Base-by-base conservation (phyloP, 2,113 vertebrate species). In the Labrus mixtus region DNA sequence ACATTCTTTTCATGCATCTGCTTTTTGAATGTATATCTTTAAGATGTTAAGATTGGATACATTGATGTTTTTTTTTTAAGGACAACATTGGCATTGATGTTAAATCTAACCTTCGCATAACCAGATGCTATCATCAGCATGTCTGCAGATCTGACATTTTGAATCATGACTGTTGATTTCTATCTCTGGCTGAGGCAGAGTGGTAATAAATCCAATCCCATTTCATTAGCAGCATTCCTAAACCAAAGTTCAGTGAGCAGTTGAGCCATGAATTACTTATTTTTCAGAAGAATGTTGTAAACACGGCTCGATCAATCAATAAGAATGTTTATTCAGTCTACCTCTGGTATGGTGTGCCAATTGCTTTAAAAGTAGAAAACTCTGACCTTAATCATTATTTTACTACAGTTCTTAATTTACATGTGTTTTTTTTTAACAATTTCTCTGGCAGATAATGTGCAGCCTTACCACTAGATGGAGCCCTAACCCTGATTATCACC, bases 381-480 rank as follows among this genome's bases (percentile, higher is more conserved):
- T 22, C n/a, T 39, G 8, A 6, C 7, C n/a, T 19, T 19, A 2
- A 36, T 11, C 29, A 36, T 46, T 36, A 25, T 39, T 60, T 53
- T 5, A 12, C 43, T 45, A 15, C 3, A 19, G 19, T 16, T 53
- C 50, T 15, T 11, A 41, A 33, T 33, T 33, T 4, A 33, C 29
- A n/a, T 9, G 50, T n/a, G 4, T 53, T 53, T 12, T 53, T 12
- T 22, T 55, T 13, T 22, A 23, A 9, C 23, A 6, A 16, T 22
- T 60, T 74, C 19, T 46, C 25, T 16, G 7, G 1, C 9, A 15
- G 13, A 20, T 7, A 55, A 37, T 54, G 9, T 61, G 37, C 20
- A 17, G 45, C 10, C 1, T 2, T 8, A 10, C 82, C 88, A 82
- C 87, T 88, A 90, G 91, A 86, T 91, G 87, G 87, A 2, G 84